phyloP scores from a whole-genome alignment of 2,888 invertebrate species.

The Griposia aprilina region DNA sequence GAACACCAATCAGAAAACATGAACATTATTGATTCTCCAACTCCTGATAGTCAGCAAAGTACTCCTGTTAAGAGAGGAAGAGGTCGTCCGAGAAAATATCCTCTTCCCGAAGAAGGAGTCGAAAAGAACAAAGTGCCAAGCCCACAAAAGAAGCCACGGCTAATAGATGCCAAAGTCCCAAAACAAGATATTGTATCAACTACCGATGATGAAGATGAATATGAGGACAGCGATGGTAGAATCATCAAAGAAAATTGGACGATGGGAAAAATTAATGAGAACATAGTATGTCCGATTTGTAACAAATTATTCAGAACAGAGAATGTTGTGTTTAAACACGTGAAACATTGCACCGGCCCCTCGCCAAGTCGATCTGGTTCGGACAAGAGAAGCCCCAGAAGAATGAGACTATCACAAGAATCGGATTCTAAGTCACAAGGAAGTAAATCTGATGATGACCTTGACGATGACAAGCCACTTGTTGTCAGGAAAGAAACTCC shows the following conservation, averaged over 20 bases:
- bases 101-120: conserved; percentile 77
- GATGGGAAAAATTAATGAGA: conserved; percentile 90
- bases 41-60: conserved; percentile 71
- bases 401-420: conserved; percentile 78
- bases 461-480: conserved; percentile 72
- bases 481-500: conserved; percentile 68
- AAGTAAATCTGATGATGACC: conserved; percentile 78
- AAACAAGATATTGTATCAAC: conserved; percentile 66
- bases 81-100: conserved; percentile 87
- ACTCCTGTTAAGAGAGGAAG: conserved; percentile 86
- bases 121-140: conserved; percentile 75
- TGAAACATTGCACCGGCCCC: conserved; percentile 88
- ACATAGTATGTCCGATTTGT: conserved; percentile 89
- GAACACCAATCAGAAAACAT: conserved; percentile 80
- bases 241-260: conserved; percentile 87
- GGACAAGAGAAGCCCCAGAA: conserved; percentile 80
- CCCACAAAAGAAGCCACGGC: conserved; percentile 83
- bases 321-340: conserved; percentile 89
- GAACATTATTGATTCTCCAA: conserved; percentile 65
- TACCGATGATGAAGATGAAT: conserved; percentile 72
- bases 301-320: conserved; percentile 88
- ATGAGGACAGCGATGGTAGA: conserved; percentile 78
- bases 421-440: conserved; percentile 77
- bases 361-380: conserved; percentile 87
- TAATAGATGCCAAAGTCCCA: conserved; percentile 77